Evolutionary conservation across 1,140 invertebrate genomes (phyloP), one percentile per base, ranked within the genome.

Genomic region (Sycophila sp.): DNA sequence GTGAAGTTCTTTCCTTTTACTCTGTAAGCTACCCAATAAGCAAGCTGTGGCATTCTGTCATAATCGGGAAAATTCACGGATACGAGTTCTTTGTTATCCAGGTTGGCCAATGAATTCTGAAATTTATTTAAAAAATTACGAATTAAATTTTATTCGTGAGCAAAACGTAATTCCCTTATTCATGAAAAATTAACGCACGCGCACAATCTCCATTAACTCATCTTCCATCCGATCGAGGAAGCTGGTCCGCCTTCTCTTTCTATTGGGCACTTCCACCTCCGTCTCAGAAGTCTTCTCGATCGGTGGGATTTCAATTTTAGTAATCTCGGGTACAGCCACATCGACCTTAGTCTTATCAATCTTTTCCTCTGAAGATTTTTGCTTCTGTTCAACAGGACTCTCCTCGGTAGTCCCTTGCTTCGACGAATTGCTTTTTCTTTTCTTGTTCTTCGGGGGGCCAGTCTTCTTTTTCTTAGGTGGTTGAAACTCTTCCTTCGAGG

Each of bases 1-100:
- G 67, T 59, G 22, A 76, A 63, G 45, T 36, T 42, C 15, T 81
- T 38, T 24, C 81, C 81, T 58, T 77, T 47, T 10, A 15, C 70
- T 63, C 83, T 76, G 30, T 78, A 77, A 58, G 78, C 78, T 2
- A 82, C 63, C 83, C 83, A 86, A 5, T 75, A 76, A 49, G 68
- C 73, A 34, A 86, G 59, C 38, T 81, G 79, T 2, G 83, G 83
- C 51, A 85, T 72, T 42, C 73, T 67, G 38, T 81, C 59, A 69
- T 79, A 82, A 30, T 74, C 69, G 3, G 83, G 83, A 38, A 86
- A 66, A 59, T 79, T 82, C 7, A 83, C 13, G 2, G 69, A 65
- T 0, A 71, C 78, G 28, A 84, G 81, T 32, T 78, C n/a, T 75
- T 85, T 76, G 8, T 67, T 13, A 6, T 77, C 73, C 79, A 86